Evolutionary conservation across 1,140 invertebrate genomes (phyloP).

Genomic region (silkworm (Bombyx mori)): DNA sequence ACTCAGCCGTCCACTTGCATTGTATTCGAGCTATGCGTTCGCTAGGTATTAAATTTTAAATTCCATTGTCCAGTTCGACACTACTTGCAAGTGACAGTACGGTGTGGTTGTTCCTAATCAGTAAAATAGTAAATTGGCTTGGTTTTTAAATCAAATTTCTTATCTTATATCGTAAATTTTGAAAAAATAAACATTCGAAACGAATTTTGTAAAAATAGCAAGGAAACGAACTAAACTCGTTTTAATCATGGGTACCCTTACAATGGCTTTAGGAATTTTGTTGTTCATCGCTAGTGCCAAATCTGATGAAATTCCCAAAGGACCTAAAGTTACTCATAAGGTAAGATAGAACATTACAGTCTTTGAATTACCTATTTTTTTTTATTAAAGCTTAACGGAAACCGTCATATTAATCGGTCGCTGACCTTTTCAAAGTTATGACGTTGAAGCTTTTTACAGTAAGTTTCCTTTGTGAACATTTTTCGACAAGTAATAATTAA

Average conservation of each 20-base stretch:
- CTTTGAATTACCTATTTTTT: too few species aligned
- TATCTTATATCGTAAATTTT: not conserved
- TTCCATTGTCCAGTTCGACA: too few species aligned
- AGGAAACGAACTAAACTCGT: conserved; percentile 51
- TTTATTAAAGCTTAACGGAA: conserved; percentile 1
- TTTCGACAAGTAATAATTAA: too few species aligned
- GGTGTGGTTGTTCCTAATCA: conserved; percentile 6
- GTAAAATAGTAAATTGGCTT: too few species aligned
- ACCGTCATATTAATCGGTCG: conserved; percentile 25
- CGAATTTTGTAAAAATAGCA: conserved; percentile 35
- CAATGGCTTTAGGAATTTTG: conserved; percentile 41
- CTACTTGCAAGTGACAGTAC: not conserved
- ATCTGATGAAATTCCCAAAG: conserved; percentile 52
- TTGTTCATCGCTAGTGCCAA: conserved; percentile 38
- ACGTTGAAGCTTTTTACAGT: conserved; percentile 35
- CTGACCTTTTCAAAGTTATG: conserved; percentile 36
- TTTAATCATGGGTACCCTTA: conserved; percentile 50
- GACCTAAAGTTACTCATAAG: conserved; percentile 63
- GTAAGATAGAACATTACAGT: conserved; percentile 19
- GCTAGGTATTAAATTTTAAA: too few species aligned
- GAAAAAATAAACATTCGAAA: too few species aligned
- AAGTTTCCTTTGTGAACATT: too few species aligned
- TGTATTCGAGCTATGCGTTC: too few species aligned
- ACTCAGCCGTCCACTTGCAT: too few species aligned
- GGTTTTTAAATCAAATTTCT: not conserved